Conservation (phyloP, 2,113 vertebrate species). For the Oxyura jamaicensis region DNA sequence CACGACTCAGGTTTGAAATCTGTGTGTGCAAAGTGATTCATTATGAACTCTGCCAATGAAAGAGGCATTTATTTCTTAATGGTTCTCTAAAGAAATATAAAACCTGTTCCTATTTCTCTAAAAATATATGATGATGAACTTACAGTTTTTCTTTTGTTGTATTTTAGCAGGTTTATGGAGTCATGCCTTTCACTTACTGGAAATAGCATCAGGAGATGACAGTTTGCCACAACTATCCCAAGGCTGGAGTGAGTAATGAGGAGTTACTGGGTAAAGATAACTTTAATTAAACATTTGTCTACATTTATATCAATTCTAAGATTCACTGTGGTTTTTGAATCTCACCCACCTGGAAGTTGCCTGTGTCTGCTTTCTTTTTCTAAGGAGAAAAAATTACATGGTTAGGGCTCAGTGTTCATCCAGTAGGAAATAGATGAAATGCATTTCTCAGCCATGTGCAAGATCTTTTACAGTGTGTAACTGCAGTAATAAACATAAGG, state of each 20-base stretch:
- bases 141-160: neutral
- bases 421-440: neutral
- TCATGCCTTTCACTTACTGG: neutral
- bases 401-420: neutral
- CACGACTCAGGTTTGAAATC: neutral
- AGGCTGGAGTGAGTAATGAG: neutral
- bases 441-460: fast-evolving
- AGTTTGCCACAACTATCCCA: neutral
- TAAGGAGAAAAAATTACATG: neutral
- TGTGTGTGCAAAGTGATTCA: neutral
- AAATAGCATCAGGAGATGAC: neutral
- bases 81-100: neutral
- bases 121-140: neutral
- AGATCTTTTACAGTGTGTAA: neutral
- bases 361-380: neutral
- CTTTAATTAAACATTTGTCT: neutral
- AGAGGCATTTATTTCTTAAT: neutral
- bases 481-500: neutral
- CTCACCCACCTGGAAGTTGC: neutral
- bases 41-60: neutral
- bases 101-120: neutral
- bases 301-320: neutral
- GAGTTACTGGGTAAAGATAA: neutral
- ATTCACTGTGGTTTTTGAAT: neutral
- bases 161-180: neutral